These are phyloP conservation scores for Ibycter americanus DNA, from an alignment of 2,797 vertebrate genomes.

Conservation along the genomic window DNA sequence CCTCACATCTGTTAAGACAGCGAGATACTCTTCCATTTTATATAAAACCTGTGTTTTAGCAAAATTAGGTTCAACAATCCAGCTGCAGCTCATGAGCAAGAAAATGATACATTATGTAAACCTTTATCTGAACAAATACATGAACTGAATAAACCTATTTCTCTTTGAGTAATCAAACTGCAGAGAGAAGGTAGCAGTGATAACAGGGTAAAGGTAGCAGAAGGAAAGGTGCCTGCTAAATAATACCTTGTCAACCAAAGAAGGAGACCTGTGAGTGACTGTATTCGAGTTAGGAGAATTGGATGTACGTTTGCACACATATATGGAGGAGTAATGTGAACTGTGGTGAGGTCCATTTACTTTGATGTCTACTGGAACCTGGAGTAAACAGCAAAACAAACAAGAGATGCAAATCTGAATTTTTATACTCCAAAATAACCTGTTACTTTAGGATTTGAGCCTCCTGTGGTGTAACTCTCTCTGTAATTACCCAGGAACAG, in stretches of 20 bases:
- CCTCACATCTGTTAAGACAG: background rate
- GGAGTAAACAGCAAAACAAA: conserved; percentile 27
- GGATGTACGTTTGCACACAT: conserved; percentile 42
- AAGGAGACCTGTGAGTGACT: background rate
- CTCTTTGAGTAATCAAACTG: background rate
- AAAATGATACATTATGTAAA: background rate
- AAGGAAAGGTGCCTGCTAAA: conserved; percentile 24
- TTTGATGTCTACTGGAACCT: conserved; percentile 61
- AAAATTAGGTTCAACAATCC: background rate
- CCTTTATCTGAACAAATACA: background rate
- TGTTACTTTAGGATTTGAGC: conserved; percentile 36
- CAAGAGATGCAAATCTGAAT: conserved; percentile 41
- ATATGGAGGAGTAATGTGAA: conserved; percentile 10
- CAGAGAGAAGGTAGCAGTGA: background rate
- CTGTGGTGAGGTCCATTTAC: background rate
- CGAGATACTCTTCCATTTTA: background rate
- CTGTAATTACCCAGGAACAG: conserved; percentile 49
- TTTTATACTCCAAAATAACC: background rate
- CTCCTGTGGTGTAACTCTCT: conserved; percentile 25
- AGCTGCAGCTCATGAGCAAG: background rate
- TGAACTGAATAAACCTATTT: background rate
- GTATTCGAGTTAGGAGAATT: background rate
- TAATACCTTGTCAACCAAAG: conserved; percentile 5
- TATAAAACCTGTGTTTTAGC: background rate
- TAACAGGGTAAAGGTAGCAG: conserved; percentile 26